phyloP scores from a whole-genome alignment of 1,140 invertebrate genomes.

The Neodiprion lecontei region DNA sequence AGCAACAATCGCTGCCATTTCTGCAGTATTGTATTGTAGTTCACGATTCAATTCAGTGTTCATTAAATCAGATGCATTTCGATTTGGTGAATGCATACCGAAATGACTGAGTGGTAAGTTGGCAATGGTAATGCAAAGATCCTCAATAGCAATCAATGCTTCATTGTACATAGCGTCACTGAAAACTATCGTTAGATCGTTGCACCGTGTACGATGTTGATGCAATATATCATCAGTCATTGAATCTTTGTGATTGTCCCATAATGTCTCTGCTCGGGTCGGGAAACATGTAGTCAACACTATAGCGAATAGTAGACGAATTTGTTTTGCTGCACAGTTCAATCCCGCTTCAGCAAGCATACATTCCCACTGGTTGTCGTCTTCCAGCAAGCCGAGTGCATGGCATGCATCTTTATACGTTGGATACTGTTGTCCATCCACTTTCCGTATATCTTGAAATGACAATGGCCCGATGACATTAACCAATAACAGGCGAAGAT shows the following conservation, averaged over 20 bases:
- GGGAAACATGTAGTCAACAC: constrained; percentile 50
- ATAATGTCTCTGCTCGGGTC: constrained; percentile 40
- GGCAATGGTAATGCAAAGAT: constrained; percentile 25
- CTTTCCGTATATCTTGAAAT: constrained; percentile 56
- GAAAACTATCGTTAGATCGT: constrained; percentile 12
- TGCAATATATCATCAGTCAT: constrained; percentile 35
- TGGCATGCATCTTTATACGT: constrained; percentile 54
- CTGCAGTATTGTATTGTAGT: too few relatives aligned
- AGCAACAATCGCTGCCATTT: too few relatives aligned
- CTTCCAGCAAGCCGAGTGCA: constrained; percentile 47
- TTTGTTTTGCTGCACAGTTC: constrained; percentile 40
- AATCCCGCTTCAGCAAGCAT: constrained; percentile 50
- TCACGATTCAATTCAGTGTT: constrained; percentile 17
- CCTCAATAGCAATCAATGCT: constrained; percentile 34
- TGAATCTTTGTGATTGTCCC: constrained; percentile 34
- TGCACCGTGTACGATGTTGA: constrained; percentile 25
- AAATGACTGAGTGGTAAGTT: constrained; percentile 23
- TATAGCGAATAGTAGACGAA: constrained; percentile 54
- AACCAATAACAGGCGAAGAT: constrained; percentile 56
- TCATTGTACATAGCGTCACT: constrained; percentile 30
- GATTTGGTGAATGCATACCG: constrained; percentile 18
- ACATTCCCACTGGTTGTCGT: constrained; percentile 50
- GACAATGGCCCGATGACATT: constrained; percentile 57
- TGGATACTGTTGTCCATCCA: constrained; percentile 48
- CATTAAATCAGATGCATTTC: constrained; percentile 15